Percentiles rank a stretch among this genome's conserved stretches.
Conservation (phyloP, 2,797 vertebrate genomes). For the Hapalemur alaotrensis region DNA sequence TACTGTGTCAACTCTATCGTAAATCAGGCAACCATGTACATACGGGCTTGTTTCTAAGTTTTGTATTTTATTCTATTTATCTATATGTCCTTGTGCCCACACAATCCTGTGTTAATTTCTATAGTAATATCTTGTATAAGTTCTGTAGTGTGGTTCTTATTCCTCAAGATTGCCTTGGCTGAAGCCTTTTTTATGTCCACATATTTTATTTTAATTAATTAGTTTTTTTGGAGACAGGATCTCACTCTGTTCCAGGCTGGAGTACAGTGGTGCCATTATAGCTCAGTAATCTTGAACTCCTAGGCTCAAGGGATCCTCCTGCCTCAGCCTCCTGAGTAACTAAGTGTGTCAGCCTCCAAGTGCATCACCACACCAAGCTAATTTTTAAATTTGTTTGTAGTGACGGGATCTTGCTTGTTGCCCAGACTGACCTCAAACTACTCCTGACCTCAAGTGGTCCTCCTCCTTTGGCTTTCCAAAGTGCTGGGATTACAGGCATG, state of each 20-base stretch:
- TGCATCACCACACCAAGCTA: too few relatives aligned
- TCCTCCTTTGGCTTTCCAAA: too few relatives aligned
- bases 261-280: too few relatives aligned
- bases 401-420: too few relatives aligned
- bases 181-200: background rate
- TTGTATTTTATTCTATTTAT: background rate
- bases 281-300: background rate
- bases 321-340: too few relatives aligned
- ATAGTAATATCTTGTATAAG: background rate
- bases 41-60: background rate
- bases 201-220: background rate
- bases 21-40: background rate
- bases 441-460: too few relatives aligned
- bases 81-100: background rate
- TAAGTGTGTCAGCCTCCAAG: too few relatives aligned
- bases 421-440: too few relatives aligned
- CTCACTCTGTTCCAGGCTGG: background rate
- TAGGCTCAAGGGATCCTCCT: background rate
- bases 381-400: too few relatives aligned
- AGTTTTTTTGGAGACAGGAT: background rate
- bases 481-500: too few relatives aligned
- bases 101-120: background rate
- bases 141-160: background rate
- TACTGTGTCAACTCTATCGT: background rate
- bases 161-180: background rate